Evolutionary conservation across 2,113 vertebrate species (phyloP).

Genomic region (Gallinago undulata): DNA sequence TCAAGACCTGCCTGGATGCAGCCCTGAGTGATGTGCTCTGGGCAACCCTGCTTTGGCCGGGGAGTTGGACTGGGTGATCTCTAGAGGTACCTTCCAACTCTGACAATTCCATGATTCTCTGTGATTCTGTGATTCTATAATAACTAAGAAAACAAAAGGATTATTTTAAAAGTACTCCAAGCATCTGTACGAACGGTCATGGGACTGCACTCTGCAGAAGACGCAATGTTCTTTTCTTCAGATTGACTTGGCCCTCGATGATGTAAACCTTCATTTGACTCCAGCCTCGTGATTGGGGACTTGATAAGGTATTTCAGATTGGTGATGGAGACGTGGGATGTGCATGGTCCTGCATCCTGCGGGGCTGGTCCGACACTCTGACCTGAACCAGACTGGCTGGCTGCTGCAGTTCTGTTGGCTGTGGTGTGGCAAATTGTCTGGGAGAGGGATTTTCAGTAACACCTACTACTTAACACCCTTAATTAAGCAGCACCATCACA

Average conservation of each 20-base stretch:
- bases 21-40: no score
- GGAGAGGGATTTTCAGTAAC: neutral
- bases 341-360: neutral
- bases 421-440: neutral
- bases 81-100: no score
- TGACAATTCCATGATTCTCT: no score
- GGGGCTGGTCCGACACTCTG: neutral
- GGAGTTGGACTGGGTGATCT: no score
- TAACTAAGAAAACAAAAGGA: neutral
- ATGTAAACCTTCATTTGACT: neutral
- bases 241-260: neutral
- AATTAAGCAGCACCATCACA: neutral
- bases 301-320: accelerated
- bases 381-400: neutral
- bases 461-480: neutral
- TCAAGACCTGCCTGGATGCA: no score
- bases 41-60: no score
- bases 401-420: accelerated
- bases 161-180: neutral
- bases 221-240: neutral
- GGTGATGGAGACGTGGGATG: neutral
- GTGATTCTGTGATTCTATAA: neutral
- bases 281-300: neutral
- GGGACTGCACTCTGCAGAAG: neutral
- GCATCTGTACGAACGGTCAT: neutral